These are phyloP conservation scores for Apis dorsata DNA, from an alignment of 1,140 invertebrate genomes.

Conservation along the genomic window DNA sequence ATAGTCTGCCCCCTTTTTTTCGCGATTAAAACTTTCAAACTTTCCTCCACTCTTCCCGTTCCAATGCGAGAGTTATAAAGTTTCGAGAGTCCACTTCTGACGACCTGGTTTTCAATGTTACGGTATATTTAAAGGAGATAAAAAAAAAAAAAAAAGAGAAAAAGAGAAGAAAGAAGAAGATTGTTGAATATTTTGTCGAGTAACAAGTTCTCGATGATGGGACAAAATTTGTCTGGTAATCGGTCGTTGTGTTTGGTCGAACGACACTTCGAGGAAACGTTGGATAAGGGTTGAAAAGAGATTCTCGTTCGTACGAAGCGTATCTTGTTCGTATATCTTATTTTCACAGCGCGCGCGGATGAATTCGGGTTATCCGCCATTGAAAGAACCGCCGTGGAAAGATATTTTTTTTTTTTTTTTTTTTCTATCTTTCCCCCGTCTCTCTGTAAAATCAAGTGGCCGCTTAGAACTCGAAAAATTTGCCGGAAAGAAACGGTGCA, in stretches of 20 bases:
- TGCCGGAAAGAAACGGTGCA: background rate
- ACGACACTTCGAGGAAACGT: background rate
- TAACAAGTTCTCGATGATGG: no score
- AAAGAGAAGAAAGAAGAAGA: background rate
- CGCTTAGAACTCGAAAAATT: background rate
- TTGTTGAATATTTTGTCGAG: background rate
- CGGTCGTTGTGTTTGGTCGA: background rate
- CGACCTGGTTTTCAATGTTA: background rate
- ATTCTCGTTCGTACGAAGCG: background rate
- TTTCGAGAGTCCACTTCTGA: background rate
- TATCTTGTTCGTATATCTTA: conserved; percentile 20
- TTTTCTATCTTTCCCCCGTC: background rate
- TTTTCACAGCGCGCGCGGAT: conserved; percentile 7
- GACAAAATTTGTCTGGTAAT: conserved; percentile 6
- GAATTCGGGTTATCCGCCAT: conserved; percentile 1
- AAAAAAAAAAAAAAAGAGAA: background rate
- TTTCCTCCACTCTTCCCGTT: background rate
- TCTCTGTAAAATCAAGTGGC: conserved; percentile 13
- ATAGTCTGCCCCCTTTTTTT: no score
- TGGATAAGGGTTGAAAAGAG: background rate
- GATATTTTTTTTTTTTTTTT: conserved; percentile 3
- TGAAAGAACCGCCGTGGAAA: background rate
- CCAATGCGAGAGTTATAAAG: background rate
- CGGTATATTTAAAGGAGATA: no score
- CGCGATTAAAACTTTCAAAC: background rate